A percentile compares a stretch with the other conserved stretches of the same genome.
Evolutionary conservation across 1,140 invertebrate genomes (phyloP).

Genomic region (Zelostemma sp.): DNA sequence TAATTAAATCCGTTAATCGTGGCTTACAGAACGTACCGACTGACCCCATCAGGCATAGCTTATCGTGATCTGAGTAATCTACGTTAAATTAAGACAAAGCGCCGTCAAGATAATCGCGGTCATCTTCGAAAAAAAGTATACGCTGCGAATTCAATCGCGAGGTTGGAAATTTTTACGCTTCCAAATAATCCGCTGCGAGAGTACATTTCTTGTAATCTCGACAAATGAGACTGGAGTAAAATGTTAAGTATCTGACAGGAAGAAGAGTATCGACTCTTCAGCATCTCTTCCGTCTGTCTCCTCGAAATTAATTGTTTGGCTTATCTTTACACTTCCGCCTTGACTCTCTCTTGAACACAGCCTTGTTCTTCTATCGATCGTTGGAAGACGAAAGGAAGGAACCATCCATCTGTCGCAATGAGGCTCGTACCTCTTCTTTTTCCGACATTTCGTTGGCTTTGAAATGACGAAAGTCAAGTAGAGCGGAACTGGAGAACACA

Average conservation of each 20-base stretch:
- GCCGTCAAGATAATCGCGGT: slow-evolving; percentile 12
- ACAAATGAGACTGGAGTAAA: slow-evolving; percentile 10
- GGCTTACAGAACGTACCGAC: slow-evolving; percentile 47
- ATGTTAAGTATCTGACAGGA: slow-evolving; percentile 27
- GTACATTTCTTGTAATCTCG: neutral
- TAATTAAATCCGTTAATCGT: slow-evolving; percentile 55
- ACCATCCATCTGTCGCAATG: slow-evolving; percentile 24
- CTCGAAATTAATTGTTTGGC: slow-evolving; percentile 66
- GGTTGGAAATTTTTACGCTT: slow-evolving; percentile 6
- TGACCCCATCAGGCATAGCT: slow-evolving; percentile 68
- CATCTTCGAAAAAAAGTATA: slow-evolving; percentile 14
- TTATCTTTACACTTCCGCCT: slow-evolving; percentile 58
- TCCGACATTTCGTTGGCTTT: slow-evolving; percentile 58
- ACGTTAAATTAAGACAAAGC: slow-evolving; percentile 65
- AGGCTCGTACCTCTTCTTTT: slow-evolving; percentile 23
- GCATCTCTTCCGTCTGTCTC: slow-evolving; percentile 40
- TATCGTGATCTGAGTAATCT: slow-evolving; percentile 69
- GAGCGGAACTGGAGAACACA: slow-evolving; percentile 59
- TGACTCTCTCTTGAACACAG: slow-evolving; percentile 33
- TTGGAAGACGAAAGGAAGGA: slow-evolving; percentile 12
- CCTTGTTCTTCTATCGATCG: slow-evolving; percentile 43
- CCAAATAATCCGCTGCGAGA: neutral
- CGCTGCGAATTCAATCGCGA: neutral
- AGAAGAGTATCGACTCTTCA: slow-evolving; percentile 35
- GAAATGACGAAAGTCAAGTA: slow-evolving; percentile 68